phyloP scores from a whole-genome alignment of 2,888 invertebrate species.

The Macrosoma leucophasiata region DNA sequence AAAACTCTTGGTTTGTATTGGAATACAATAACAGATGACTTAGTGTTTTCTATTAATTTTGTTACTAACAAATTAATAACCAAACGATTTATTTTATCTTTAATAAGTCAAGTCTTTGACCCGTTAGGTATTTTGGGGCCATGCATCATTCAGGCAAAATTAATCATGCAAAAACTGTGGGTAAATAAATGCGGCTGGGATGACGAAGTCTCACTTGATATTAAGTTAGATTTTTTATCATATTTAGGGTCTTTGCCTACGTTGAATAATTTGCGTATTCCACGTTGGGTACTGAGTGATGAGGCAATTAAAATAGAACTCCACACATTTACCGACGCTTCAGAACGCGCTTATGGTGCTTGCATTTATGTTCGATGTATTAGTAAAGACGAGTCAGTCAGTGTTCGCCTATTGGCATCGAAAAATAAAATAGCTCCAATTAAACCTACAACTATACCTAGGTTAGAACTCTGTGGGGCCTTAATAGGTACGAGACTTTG shows the following conservation, averaged over 20 bases:
- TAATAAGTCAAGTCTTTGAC: constrained; percentile 27
- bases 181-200: constrained; percentile 26
- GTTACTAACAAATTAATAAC: constrained; percentile 21
- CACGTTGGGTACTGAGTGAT: constrained; percentile 21
- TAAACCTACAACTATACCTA: constrained; percentile 23
- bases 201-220: constrained; percentile 19
- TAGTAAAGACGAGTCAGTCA: constrained; percentile 8
- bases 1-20: constrained; percentile 31
- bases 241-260: constrained; percentile 3
- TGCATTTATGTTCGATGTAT: constrained; percentile 24
- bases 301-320: constrained; percentile 17
- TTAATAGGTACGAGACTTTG: constrained; percentile 5
- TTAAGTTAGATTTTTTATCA: constrained; percentile 10
- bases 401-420: constrained; percentile 23
- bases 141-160: constrained; percentile 26
- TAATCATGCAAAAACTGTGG: constrained; percentile 28
- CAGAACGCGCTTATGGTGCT: constrained; percentile 26
- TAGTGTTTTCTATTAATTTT: constrained; percentile 24
- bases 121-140: constrained; percentile 26
- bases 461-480: constrained; percentile 17
- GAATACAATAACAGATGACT: constrained; percentile 20
- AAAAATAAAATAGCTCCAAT: constrained; percentile 25
- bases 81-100: constrained; percentile 27
- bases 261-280: constrained; percentile 21
- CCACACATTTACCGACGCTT: constrained; percentile 29